Evolutionary conservation across 2,113 vertebrate genomes (phyloP).

Genomic region (Carollia perspicillata): DNA sequence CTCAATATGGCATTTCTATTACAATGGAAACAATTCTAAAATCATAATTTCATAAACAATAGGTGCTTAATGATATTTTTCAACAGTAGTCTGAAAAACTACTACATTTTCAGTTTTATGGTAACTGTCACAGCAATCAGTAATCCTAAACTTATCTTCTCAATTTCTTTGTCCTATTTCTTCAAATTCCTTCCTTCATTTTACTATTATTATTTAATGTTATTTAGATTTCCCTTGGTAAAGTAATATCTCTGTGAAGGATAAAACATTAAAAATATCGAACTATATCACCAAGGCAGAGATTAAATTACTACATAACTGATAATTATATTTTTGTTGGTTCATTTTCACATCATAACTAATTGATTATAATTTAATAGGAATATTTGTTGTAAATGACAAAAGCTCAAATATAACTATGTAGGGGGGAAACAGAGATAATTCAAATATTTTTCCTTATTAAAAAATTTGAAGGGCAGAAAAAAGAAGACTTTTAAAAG

Average conservation of each 20-base stretch:
- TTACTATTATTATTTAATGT: too few relatives aligned
- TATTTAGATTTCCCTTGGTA: too few relatives aligned
- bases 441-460: neutral
- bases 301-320: neutral
- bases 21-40: neutral
- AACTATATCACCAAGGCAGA: too few relatives aligned
- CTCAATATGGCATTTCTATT: neutral
- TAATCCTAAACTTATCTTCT: neutral
- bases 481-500: neutral
- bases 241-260: too few relatives aligned
- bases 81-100: neutral
- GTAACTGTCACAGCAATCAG: neutral
- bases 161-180: neutral
- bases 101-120: neutral
- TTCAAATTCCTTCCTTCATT: neutral
- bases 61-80: neutral
- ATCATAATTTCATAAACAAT: neutral
- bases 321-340: neutral
- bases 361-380: neutral
- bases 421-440: neutral
- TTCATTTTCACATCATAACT: too few relatives aligned
- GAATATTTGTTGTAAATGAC: neutral
- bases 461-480: neutral
- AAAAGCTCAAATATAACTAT: neutral
- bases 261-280: too few relatives aligned